Conservation (phyloP, 1,140 invertebrate species). For the Pectinophora gossypiella region DNA sequence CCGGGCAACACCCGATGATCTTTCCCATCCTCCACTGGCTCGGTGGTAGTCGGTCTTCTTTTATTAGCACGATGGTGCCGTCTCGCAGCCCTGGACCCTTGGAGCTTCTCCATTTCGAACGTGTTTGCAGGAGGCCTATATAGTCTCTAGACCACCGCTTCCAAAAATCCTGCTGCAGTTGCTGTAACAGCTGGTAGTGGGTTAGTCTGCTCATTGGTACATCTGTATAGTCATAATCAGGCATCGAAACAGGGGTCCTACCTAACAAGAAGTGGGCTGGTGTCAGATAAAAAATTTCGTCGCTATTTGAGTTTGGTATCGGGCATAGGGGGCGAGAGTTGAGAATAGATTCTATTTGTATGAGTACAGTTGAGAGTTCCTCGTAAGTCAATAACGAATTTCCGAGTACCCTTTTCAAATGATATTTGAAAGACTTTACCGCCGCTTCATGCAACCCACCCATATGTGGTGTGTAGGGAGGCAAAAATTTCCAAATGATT, state of each 20-base stretch:
- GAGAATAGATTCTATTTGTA: not conserved
- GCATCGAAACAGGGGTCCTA: not conserved
- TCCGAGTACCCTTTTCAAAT: conserved; percentile 3
- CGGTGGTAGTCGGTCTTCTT: not conserved
- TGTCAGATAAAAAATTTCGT: not conserved
- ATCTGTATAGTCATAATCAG: not conserved
- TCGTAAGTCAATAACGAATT: not conserved
- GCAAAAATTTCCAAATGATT: not conserved
- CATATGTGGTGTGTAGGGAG: not conserved
- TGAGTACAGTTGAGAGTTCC: not conserved
- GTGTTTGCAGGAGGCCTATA: not conserved
- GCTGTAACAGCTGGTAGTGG: not conserved
- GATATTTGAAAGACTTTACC: conserved; percentile 4
- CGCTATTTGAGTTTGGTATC: not conserved
- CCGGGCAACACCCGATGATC: not conserved
- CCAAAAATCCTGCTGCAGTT: not conserved
- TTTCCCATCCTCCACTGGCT: not conserved
- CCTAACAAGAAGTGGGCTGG: not conserved
- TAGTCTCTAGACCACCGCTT: not conserved
- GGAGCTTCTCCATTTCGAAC: not conserved
- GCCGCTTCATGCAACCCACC: conserved; percentile 1
- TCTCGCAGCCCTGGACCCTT: not conserved
- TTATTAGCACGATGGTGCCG: not conserved
- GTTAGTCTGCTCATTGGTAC: not conserved
- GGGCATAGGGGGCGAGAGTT: too few species aligned